Evolutionary conservation across 2,113 vertebrate species (phyloP).

Genomic region (Malurus elegans): DNA sequence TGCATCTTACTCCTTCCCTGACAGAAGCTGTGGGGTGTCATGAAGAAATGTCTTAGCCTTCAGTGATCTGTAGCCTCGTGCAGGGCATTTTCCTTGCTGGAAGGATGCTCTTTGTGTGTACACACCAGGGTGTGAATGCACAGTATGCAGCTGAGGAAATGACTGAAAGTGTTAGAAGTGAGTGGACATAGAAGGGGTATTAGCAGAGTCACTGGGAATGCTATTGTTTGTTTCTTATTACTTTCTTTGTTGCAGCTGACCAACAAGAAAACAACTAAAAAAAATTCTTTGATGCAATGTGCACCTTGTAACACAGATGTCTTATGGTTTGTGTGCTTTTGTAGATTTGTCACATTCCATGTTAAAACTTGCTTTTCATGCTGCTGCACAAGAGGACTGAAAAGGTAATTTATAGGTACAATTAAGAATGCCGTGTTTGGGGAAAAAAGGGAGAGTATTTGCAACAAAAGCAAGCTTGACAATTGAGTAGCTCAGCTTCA

Average conservation of each 20-base stretch:
- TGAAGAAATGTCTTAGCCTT: neutral
- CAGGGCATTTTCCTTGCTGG: neutral
- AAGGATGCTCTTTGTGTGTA: neutral
- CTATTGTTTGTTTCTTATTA: neutral
- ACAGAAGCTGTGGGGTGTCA: neutral
- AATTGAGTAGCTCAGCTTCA: neutral
- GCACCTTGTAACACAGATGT: neutral
- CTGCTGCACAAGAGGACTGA: neutral
- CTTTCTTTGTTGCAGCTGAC: neutral
- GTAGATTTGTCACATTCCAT: neutral
- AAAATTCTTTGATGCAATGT: neutral
- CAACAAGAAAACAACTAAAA: neutral
- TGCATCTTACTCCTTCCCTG: neutral
- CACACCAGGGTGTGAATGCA: accelerated
- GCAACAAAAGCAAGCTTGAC: neutral
- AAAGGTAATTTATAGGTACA: neutral
- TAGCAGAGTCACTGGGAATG: neutral
- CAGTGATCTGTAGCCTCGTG: neutral
- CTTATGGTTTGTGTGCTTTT: neutral
- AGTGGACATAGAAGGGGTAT: neutral
- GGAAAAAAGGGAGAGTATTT: neutral
- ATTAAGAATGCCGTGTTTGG: neutral
- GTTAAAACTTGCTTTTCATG: neutral
- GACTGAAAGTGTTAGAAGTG: neutral
- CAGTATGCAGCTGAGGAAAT: accelerated